These are phyloP conservation scores for Xerus rutilus DNA, from an alignment of 2,797 vertebrate genomes.

Conservation along the genomic window DNA sequence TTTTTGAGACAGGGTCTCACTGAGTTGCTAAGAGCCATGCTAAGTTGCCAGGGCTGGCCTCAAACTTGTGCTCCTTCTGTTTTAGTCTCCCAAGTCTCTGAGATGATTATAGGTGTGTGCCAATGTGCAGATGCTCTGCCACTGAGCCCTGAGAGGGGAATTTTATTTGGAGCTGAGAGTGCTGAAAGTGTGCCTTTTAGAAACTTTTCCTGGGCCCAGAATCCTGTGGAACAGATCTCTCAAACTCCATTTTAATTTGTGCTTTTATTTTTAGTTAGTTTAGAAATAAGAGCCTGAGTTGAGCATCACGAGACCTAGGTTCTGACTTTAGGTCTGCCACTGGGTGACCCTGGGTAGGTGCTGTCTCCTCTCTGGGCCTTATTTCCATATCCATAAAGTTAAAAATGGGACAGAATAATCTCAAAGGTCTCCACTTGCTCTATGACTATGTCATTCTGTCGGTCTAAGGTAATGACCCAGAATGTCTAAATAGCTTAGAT, in stretches of 20 bases:
- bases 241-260: not conserved
- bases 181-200: not conserved
- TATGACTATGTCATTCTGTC: not conserved
- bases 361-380: not conserved
- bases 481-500: not conserved
- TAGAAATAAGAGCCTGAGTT: not conserved
- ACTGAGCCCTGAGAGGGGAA: not conserved
- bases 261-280: slow-evolving; percentile 18
- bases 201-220: not conserved
- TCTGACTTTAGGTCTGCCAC: not conserved
- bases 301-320: not conserved
- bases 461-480: not conserved
- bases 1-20: no score
- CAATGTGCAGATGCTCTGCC: no score
- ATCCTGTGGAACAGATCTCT: not conserved
- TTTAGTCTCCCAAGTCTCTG: no score
- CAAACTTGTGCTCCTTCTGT: no score
- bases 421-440: not conserved
- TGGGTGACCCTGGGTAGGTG: not conserved
- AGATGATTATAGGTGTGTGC: no score
- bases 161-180: not conserved
- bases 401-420: not conserved
- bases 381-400: not conserved
- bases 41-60: no score
- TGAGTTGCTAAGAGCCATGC: no score